Evolutionary conservation across 2,888 invertebrate species (phyloP), one percentile per base, ranked within the genome.

Genomic region (Acleris literana): DNA sequence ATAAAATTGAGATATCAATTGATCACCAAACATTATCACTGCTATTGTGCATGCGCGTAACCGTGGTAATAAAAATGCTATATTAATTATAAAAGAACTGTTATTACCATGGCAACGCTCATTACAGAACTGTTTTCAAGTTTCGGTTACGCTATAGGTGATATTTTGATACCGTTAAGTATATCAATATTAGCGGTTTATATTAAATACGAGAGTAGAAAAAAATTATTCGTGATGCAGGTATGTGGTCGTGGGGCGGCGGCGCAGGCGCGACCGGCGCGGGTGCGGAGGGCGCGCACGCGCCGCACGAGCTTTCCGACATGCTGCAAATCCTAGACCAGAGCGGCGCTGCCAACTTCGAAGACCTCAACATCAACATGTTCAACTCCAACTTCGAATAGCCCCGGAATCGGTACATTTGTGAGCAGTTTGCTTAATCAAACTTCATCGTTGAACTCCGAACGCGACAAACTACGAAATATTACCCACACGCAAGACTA

Each of bases 291-390:
- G 87, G 81, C 0, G 79, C 84, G 44, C 94, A 94, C 64, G 94
- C 94, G 51, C 94, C 95, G 49, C 94, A 93, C 71, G 97, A 97
- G 90, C 94, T 98, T 64, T 96, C 97, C 17, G 98, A 98, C 80
- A 97, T 98, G 97, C 93, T 98, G 77, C 97, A 98, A 89, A 97
- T 98, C 95, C 92, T 98, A 64, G 97, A 97, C 88, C 97, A 97
- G 84, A 95, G 96, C 77, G 96, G 95, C 59, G 94, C 96, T 48
- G 94, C 96, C 66, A 95, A 97, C 33, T 98, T 98, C 85, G 97
- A 97, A 85, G 98, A 98, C 87, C 94, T 98, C 78, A 96, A 96
- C 82, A 94, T 98, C 75, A 95, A 95, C 79, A 98, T 98, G 97
- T 98, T 98, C 87, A 97, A 96, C 84, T 95, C 97, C 76, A 91